Evolutionary conservation across 2,113 vertebrate species (phyloP).

Genomic region (Anolis carolinensis): DNA sequence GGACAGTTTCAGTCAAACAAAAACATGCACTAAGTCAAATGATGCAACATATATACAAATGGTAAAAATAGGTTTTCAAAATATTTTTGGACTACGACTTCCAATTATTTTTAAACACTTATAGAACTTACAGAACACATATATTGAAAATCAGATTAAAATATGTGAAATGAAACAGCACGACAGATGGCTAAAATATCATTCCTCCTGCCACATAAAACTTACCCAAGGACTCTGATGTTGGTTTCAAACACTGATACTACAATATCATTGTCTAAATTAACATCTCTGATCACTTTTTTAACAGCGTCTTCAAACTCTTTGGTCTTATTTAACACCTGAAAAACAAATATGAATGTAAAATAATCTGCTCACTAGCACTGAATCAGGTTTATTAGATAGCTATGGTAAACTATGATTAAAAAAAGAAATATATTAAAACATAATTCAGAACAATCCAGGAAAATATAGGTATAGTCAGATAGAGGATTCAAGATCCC

Average conservation of each 20-base stretch:
- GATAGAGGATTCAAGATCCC: no score
- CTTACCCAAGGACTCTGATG: slow-evolving; percentile 98
- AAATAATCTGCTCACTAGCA: background rate
- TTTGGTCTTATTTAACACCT: slow-evolving; percentile 96
- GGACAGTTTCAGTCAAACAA: background rate
- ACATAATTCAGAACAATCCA: background rate
- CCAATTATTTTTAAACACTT: background rate
- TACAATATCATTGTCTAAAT: slow-evolving; percentile 97
- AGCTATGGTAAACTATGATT: background rate
- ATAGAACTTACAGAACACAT: background rate
- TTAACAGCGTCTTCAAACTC: slow-evolving; percentile 96
- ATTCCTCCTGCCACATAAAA: slow-evolving; percentile 7
- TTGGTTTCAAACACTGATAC: slow-evolving; percentile 99
- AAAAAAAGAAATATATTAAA: no score
- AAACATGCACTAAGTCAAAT: background rate
- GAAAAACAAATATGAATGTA: slow-evolving; percentile 58
- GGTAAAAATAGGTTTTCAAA: background rate
- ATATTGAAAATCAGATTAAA: background rate
- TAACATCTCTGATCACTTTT: slow-evolving; percentile 93
- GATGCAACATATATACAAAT: background rate
- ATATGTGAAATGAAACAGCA: background rate
- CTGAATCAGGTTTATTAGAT: slow-evolving; percentile 19
- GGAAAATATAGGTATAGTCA: background rate
- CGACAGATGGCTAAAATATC: slow-evolving; percentile 14
- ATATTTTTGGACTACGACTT: background rate